phyloP scores from a whole-genome alignment of 1,140 invertebrate genomes.

The Aphelenchoides avenae region DNA sequence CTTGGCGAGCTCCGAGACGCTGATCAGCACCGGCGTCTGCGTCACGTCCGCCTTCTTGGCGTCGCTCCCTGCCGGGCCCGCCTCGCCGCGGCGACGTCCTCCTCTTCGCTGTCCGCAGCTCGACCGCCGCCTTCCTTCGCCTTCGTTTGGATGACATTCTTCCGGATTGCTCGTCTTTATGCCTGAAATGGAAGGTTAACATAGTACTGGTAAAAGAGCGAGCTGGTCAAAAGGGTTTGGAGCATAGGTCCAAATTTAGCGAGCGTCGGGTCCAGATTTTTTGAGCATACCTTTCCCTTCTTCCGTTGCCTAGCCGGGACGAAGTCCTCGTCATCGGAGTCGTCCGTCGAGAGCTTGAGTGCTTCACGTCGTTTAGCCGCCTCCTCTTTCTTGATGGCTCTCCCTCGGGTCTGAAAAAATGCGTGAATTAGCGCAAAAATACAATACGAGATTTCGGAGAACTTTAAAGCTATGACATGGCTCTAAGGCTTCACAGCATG shows the following conservation, averaged over 20 bases:
- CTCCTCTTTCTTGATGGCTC: conserved; percentile 39
- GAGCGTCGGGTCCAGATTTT: too few relatives aligned
- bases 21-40: conserved; percentile 77
- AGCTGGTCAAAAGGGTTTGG: too few relatives aligned
- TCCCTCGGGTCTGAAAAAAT: conserved; percentile 24
- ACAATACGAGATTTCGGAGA: too few relatives aligned
- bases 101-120: conserved; percentile 63
- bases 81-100: conserved; percentile 65
- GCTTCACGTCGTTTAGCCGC: conserved; percentile 22
- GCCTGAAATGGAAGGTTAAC: too few relatives aligned
- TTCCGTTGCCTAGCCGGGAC: conserved; percentile 43
- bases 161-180: conserved; percentile 45
- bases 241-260: too few relatives aligned
- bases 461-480: too few relatives aligned
- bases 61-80: conserved; percentile 67
- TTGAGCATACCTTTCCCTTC: conserved; percentile 36
- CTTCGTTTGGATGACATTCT: conserved; percentile 39
- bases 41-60: conserved; percentile 94
- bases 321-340: conserved; percentile 34
- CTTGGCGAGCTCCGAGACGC: conserved; percentile 84
- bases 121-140: conserved; percentile 23
- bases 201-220: too few relatives aligned
- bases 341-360: conserved; percentile 34
- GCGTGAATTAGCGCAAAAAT: too few relatives aligned
- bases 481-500: too few relatives aligned